Evolutionary conservation across 2,888 invertebrate genomes (phyloP).

Genomic region (Cheilosia impressa): DNA sequence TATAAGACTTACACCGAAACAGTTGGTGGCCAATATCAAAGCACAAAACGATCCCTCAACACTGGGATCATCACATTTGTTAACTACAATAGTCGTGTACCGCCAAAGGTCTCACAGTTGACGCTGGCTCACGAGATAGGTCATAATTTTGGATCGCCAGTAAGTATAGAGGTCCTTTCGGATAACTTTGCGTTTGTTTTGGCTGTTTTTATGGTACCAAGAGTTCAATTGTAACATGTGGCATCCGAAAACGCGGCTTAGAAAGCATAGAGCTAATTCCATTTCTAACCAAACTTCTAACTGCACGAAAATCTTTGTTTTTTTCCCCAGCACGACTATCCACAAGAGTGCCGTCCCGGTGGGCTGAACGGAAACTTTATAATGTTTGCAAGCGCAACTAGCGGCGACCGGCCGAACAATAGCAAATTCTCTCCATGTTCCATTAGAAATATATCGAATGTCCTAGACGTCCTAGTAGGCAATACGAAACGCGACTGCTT

Average conservation of each 20-base stretch:
- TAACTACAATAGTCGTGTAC: constrained; percentile 98
- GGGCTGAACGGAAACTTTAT: constrained; percentile 98
- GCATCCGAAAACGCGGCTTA: no score
- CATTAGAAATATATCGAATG: constrained; percentile 96
- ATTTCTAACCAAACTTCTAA: not conserved
- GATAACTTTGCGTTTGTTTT: not conserved
- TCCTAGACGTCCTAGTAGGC: constrained; percentile 95
- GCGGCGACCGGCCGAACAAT: constrained; percentile 98
- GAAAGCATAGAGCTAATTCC: not conserved
- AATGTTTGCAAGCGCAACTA: constrained; percentile 99
- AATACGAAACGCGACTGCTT: constrained; percentile 97
- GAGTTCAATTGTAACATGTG: not conserved
- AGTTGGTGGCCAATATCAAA: constrained; percentile 96
- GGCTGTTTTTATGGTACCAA: not conserved
- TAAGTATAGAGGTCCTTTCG: constrained; percentile 84
- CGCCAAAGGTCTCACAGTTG: constrained; percentile 98
- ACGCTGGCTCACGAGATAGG: constrained; percentile 99
- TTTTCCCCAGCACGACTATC: constrained; percentile 93
- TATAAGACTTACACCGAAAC: constrained; percentile 99
- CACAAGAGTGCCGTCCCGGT: constrained; percentile 94
- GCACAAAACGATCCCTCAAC: constrained; percentile 96
- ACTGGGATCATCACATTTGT: constrained; percentile 99
- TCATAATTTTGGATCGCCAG: constrained; percentile 99
- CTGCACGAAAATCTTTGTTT: constrained; percentile 8
- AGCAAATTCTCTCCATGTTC: constrained; percentile 98